These are phyloP conservation scores for Tiphia femorata DNA, from an alignment of 2,888 invertebrate genomes.

Conservation along the genomic window DNA sequence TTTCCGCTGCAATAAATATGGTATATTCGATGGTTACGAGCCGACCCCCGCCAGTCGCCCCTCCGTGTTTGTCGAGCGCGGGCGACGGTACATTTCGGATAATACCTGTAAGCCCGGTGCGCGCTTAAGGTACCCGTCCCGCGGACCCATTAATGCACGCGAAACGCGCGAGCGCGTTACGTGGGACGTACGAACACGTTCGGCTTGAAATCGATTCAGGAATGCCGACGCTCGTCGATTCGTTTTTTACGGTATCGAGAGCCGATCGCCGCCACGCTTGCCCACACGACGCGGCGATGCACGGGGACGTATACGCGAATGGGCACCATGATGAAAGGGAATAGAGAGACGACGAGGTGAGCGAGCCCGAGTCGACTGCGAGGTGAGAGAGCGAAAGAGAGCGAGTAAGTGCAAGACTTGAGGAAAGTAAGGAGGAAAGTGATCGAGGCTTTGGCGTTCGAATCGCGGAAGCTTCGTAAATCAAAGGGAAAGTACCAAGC, in stretches of 20 bases:
- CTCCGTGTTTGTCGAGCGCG: not conserved
- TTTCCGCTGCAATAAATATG: too few species aligned
- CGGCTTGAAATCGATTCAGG: constrained; percentile 39
- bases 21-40: too few species aligned
- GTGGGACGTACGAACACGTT: constrained; percentile 25
- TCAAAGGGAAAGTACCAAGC: too few species aligned
- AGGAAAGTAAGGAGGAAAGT: constrained; percentile 6
- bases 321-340: not conserved
- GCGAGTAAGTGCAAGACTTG: constrained; percentile 1
- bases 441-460: constrained; percentile 35
- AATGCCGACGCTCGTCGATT: constrained; percentile 39
- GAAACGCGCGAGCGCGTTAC: constrained; percentile 28
- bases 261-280: constrained; percentile 11
- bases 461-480: constrained; percentile 26
- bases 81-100: too few species aligned
- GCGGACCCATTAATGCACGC: constrained; percentile 30
- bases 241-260: constrained; percentile 24
- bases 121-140: constrained; percentile 28
- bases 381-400: constrained; percentile 7
- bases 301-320: not conserved
- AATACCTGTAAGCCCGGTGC: too few species aligned
- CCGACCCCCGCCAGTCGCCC: too few species aligned
- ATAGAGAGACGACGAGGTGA: constrained; percentile 31
- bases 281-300: constrained; percentile 20
- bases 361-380: too few species aligned